phyloP scores from a whole-genome alignment of 2,113 vertebrate genomes.

The Aptenodytes forsteri region DNA sequence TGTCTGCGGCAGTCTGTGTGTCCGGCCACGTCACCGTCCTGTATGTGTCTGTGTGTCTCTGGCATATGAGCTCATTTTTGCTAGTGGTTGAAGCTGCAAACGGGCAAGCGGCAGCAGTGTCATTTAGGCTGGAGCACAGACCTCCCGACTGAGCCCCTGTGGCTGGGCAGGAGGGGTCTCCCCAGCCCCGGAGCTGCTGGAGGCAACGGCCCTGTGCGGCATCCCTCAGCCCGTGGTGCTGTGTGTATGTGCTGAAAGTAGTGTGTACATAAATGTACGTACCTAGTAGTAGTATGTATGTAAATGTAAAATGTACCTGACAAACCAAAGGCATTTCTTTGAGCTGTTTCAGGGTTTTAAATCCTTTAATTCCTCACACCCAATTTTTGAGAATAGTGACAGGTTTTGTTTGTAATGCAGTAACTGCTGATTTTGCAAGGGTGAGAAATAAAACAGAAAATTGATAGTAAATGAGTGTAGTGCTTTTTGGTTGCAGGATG shows the following conservation, averaged over 20 bases:
- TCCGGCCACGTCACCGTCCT: neutral
- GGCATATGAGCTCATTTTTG: neutral
- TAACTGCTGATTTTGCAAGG: neutral
- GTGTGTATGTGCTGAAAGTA: neutral
- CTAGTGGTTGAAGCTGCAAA: neutral
- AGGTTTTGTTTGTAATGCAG: neutral
- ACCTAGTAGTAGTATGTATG: fast-evolving
- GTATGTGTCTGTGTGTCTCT: neutral
- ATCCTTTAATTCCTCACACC: neutral
- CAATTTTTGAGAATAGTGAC: neutral
- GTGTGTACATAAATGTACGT: fast-evolving
- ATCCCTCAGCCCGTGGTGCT: neutral
- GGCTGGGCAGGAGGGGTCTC: neutral
- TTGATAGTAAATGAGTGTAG: neutral
- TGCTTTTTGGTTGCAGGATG: neutral
- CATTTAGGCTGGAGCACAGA: neutral
- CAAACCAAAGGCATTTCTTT: neutral
- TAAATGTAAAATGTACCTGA: neutral
- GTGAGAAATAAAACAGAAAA: neutral
- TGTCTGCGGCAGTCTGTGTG: neutral
- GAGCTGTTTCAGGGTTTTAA: neutral
- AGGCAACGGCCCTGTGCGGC: neutral
- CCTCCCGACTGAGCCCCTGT: fast-evolving
- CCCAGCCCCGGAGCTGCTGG: neutral
- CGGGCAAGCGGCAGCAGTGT: fast-evolving